Evolutionary conservation across 2,113 vertebrate species (phyloP).

Genomic region (Scolopax mira): DNA sequence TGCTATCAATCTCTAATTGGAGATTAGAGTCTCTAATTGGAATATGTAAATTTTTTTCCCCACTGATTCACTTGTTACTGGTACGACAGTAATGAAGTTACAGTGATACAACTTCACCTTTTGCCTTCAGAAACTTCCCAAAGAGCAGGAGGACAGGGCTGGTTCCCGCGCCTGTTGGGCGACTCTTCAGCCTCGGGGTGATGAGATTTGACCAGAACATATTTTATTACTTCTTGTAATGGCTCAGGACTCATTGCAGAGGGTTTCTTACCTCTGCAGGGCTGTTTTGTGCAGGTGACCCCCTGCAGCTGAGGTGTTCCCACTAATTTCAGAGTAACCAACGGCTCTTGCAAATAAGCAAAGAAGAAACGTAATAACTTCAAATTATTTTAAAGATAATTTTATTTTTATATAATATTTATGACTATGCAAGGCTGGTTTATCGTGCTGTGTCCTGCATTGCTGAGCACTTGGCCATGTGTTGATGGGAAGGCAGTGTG

Average conservation of each 20-base stretch:
- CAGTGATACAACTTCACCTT: neutral
- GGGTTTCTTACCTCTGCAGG: neutral
- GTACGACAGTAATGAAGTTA: neutral
- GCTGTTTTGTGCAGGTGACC: neutral
- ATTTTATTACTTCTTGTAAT: fast-evolving
- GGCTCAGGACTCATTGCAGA: neutral
- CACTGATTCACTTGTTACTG: neutral
- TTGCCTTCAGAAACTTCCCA: neutral
- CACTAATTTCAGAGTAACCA: neutral
- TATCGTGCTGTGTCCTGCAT: neutral
- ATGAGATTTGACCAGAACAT: neutral
- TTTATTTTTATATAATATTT: neutral
- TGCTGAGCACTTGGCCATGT: neutral
- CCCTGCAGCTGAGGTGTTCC: neutral
- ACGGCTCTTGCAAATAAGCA: neutral
- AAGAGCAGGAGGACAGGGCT: fast-evolving
- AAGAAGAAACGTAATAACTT: neutral
- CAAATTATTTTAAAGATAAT: neutral
- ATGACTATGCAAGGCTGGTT: neutral
- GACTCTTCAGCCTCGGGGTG: neutral
- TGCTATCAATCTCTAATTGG: neutral
- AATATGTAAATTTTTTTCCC: neutral
- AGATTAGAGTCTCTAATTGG: neutral
- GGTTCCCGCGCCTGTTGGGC: fast-evolving
- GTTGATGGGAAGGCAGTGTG: neutral